Evolutionary conservation across 2,797 vertebrate genomes (phyloP).

Genomic region (Oreochromis mossambicus): DNA sequence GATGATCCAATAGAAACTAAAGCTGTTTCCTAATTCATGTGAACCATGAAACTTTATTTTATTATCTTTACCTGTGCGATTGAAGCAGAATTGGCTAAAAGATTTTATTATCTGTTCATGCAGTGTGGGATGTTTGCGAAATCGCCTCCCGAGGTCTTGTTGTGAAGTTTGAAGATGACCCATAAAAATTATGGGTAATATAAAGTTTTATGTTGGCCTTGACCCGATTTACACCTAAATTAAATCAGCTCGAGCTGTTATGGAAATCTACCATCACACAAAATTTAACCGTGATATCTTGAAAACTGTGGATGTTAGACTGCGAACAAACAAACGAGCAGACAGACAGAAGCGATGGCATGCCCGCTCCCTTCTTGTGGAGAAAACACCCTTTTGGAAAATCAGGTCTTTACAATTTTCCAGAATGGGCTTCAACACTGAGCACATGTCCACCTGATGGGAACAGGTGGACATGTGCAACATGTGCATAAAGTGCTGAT

Average conservation of each 20-base stretch:
- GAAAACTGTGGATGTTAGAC: background rate
- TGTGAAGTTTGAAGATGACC: background rate
- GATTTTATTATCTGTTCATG: background rate
- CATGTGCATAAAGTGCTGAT: background rate
- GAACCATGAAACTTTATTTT: background rate
- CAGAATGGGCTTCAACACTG: background rate
- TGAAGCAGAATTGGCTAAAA: background rate
- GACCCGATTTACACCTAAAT: background rate
- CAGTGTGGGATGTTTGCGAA: rapidly evolving
- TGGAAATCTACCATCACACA: background rate
- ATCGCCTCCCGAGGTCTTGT: background rate
- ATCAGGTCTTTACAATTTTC: background rate
- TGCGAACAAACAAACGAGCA: background rate
- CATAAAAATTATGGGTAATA: background rate
- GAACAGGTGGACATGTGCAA: background rate
- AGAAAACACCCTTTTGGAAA: background rate
- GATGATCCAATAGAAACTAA: background rate
- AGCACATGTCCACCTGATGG: background rate
- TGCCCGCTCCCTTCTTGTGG: background rate
- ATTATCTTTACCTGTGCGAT: background rate
- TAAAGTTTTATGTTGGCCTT: background rate
- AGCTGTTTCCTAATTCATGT: background rate
- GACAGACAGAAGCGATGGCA: background rate
- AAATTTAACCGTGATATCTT: background rate
- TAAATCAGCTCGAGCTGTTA: background rate